Percentiles rank a stretch among this genome's conserved stretches.
Evolutionary conservation across 2,113 vertebrate genomes (phyloP).

Genomic region (Clarias magur): DNA sequence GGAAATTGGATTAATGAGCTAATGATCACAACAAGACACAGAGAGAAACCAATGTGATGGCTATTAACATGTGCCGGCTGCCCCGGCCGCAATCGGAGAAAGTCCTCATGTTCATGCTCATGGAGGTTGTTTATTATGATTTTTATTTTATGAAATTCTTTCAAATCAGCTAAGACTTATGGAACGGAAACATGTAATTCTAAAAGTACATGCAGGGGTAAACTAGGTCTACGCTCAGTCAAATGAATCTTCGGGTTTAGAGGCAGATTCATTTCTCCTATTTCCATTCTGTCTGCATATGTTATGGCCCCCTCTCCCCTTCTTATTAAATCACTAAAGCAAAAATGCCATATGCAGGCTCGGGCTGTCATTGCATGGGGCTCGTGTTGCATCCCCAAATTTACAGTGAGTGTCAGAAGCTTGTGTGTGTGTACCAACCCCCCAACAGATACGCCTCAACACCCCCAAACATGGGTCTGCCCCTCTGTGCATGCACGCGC

Average conservation of each 20-base stretch:
- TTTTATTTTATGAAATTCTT: not conserved
- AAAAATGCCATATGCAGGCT: conserved; percentile 45
- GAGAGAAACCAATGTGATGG: conserved; percentile 44
- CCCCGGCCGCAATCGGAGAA: not conserved
- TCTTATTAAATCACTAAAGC: conserved; percentile 63
- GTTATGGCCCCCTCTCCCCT: conserved; percentile 42
- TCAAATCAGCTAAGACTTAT: not conserved
- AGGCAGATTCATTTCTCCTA: conserved; percentile 30
- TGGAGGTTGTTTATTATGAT: not conserved
- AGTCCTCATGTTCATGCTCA: conserved; percentile 15
- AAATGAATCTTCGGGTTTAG: conserved; percentile 32
- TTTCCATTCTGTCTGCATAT: conserved; percentile 49
- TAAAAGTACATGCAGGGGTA: not conserved
- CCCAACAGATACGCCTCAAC: conserved; percentile 61
- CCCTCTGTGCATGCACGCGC: conserved; percentile 58
- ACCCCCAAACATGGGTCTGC: conserved; percentile 47
- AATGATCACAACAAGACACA: conserved; percentile 64
- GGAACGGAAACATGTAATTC: conserved; percentile 25
- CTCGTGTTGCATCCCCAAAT: conserved; percentile 63
- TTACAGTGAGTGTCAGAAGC: conserved; percentile 61
- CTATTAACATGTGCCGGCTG: conserved; percentile 10
- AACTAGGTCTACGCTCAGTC: conserved; percentile 24
- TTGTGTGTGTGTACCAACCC: conserved; percentile 42
- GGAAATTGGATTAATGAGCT: conserved; percentile 75
- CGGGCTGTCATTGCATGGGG: conserved; percentile 59